Conservation (phyloP, 1,140 invertebrate genomes). For the Anthonomus grandis region DNA sequence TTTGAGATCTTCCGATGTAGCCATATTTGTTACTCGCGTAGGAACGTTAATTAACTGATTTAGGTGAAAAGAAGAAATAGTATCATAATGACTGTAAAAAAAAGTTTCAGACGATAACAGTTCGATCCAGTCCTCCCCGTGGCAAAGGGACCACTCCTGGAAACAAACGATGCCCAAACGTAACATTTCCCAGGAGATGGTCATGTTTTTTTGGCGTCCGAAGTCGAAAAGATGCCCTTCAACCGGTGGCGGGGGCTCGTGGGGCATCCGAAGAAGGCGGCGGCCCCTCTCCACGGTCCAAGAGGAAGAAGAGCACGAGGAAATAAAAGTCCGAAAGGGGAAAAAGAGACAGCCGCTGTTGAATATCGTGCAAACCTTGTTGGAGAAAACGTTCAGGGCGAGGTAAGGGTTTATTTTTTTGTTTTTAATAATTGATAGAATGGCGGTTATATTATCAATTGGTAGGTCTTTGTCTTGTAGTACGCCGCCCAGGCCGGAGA, state of each 20-base stretch:
- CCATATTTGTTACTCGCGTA: too few relatives aligned
- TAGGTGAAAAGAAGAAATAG: too few relatives aligned
- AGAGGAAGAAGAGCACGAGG: slow-evolving; percentile 8
- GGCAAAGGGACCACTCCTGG: slow-evolving; percentile 84
- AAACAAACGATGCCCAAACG: slow-evolving; percentile 73
- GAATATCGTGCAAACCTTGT: slow-evolving; percentile 50
- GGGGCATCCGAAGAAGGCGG: too few relatives aligned
- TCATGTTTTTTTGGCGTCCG: slow-evolving; percentile 67
- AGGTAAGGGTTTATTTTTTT: slow-evolving; percentile 17
- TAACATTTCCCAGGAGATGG: slow-evolving; percentile 68
- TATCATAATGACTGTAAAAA: too few relatives aligned
- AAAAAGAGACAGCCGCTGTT: slow-evolving; percentile 39
- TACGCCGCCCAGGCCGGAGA: slow-evolving; percentile 46
- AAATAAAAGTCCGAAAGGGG: slow-evolving; percentile 10
- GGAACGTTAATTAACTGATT: too few relatives aligned
- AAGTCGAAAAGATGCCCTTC: slow-evolving; percentile 42
- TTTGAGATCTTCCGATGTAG: too few relatives aligned
- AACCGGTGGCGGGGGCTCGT: slow-evolving; percentile 48
- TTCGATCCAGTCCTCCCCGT: slow-evolving; percentile 82
- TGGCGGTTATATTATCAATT: too few relatives aligned
- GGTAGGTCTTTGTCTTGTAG: slow-evolving; percentile 16
- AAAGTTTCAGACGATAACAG: slow-evolving; percentile 83
- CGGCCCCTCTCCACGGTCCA: slow-evolving; percentile 38
- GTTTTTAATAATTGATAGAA: not conserved
- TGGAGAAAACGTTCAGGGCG: slow-evolving; percentile 43